Evolutionary conservation across 1,140 invertebrate genomes (phyloP).

Genomic region (Micrasema longulum): DNA sequence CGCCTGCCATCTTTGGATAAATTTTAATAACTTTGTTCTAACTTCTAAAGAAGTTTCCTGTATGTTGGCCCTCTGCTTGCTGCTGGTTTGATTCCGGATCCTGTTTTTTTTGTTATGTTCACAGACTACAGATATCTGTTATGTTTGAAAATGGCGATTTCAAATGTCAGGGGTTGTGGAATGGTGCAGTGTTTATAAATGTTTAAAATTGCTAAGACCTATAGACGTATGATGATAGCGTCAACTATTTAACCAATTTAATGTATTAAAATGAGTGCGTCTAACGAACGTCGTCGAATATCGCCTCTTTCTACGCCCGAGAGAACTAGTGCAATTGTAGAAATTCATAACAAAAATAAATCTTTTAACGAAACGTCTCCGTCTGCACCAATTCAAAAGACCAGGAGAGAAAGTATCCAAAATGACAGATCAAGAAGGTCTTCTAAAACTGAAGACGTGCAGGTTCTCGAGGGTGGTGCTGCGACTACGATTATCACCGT

Average conservation of each 20-base stretch:
- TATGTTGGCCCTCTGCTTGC: too few species aligned
- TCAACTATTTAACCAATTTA: too few species aligned
- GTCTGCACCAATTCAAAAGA: constrained; percentile 7
- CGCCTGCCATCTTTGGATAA: too few species aligned
- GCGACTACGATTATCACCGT: constrained; percentile 60
- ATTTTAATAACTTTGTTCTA: too few species aligned
- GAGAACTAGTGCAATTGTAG: constrained; percentile 40
- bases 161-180: constrained; percentile 51
- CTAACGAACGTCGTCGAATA: constrained; percentile 40
- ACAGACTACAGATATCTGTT: too few species aligned
- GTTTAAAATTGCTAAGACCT: constrained; percentile 1
- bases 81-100: too few species aligned
- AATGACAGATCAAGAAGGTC: constrained; percentile 60
- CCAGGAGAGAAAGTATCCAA: constrained; percentile 36
- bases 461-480: constrained; percentile 61
- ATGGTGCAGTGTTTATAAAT: constrained; percentile 39
- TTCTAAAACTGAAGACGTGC: constrained; percentile 60
- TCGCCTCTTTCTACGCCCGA: constrained; percentile 44
- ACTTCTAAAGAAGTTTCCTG: too few species aligned
- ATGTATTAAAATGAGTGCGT: constrained; percentile 40
- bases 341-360: constrained; percentile 49
- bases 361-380: constrained; percentile 32
- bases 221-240: too few species aligned
- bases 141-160: constrained; percentile 51
- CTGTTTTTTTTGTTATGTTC: too few species aligned